Evolutionary conservation across 2,888 invertebrate species (phyloP).

Genomic region (Notodonta dromedarius): DNA sequence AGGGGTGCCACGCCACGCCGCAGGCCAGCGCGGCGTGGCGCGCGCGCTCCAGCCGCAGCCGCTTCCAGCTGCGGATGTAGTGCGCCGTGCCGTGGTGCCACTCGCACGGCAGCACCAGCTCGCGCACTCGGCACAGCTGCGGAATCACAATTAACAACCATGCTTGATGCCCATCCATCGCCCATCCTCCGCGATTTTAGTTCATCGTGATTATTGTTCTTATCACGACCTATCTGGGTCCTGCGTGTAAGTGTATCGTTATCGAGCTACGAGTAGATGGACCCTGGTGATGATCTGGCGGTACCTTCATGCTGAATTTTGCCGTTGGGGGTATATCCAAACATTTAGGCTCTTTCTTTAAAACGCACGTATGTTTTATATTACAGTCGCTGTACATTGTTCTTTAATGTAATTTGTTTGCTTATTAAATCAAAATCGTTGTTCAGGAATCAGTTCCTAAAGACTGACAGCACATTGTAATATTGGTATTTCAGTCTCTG

Average conservation of each 20-base stretch:
- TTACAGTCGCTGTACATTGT: constrained; percentile 32
- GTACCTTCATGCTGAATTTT: constrained; percentile 29
- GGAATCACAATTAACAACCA: background rate
- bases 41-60: constrained; percentile 50
- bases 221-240: too few relatives aligned
- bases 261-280: too few relatives aligned
- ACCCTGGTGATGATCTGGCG: too few relatives aligned
- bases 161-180: too few relatives aligned
- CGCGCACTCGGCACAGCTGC: constrained; percentile 31
- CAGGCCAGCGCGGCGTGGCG: constrained; percentile 43
- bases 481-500: too few relatives aligned
- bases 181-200: too few relatives aligned
- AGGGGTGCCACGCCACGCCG: constrained; percentile 61
- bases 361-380: constrained; percentile 52
- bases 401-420: too few relatives aligned
- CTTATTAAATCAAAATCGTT: too few relatives aligned
- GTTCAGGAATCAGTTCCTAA: too few relatives aligned
- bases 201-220: too few relatives aligned
- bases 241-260: too few relatives aligned
- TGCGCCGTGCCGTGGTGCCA: constrained; percentile 55
- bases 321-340: constrained; percentile 51
- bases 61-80: constrained; percentile 52
- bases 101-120: constrained; percentile 40
- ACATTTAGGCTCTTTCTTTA: constrained; percentile 38
- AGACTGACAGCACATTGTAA: too few relatives aligned